Percentiles rank a stretch among this genome's conserved stretches.
phyloP scores from a whole-genome alignment of 2,113 vertebrate genomes.

The Arizona elegans region DNA sequence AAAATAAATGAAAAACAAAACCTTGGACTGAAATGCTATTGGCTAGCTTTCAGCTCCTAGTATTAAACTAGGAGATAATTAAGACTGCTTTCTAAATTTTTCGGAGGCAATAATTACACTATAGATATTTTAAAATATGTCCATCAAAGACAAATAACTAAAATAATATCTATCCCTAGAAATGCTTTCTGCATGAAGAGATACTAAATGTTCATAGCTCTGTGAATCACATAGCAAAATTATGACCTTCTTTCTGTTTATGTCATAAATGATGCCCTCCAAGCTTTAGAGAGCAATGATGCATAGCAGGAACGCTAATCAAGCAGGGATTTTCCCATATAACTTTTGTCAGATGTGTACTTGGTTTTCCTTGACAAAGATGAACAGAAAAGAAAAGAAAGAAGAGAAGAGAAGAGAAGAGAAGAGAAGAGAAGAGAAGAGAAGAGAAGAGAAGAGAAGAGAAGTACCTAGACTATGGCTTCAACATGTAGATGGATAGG shows the following conservation, averaged over 20 bases:
- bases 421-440: not conserved
- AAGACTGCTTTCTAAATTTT: not conserved
- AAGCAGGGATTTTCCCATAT: not conserved
- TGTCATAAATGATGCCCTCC: not conserved
- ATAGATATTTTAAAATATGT: not conserved
- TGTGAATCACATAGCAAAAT: not conserved
- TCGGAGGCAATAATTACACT: not conserved
- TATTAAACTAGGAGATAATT: not conserved
- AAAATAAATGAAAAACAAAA: not conserved
- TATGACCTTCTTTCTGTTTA: not conserved
- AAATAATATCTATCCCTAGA: not conserved
- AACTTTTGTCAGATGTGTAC: not conserved
- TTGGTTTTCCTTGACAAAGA: not conserved
- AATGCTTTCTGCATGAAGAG: not conserved
- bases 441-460: too few species aligned
- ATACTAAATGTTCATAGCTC: not conserved
- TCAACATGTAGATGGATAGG: not conserved
- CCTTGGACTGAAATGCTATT: not conserved
- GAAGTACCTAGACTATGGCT: not conserved
- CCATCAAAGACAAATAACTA: not conserved
- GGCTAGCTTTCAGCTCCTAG: not conserved
- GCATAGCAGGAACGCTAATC: not conserved
- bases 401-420: not conserved
- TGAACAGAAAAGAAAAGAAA: not conserved
- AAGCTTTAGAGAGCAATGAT: constrained; percentile 3